A percentile compares a stretch with the other conserved stretches of the same genome.
Evolutionary conservation across 2,113 vertebrate genomes (phyloP).

Genomic region (Lophura nycthemera): DNA sequence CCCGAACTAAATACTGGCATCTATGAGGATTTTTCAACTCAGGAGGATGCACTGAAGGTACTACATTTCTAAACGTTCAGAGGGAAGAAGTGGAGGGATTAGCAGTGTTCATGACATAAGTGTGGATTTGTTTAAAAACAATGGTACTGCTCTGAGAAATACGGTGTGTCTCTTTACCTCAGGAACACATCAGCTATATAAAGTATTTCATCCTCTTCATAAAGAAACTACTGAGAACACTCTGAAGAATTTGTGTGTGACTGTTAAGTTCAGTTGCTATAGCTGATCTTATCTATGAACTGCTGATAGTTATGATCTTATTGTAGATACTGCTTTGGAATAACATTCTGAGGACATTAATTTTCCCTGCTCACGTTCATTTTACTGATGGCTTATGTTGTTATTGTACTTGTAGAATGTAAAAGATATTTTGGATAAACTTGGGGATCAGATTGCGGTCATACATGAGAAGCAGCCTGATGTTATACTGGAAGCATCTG

Average conservation of each 20-base stretch:
- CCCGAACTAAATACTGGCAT: slow-evolving; percentile 86
- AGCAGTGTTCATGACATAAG: background rate
- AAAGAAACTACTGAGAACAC: background rate
- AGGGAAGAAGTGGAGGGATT: background rate
- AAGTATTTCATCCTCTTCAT: background rate
- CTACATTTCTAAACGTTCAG: background rate
- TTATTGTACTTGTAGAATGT: slow-evolving; percentile 80
- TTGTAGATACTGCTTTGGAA: background rate
- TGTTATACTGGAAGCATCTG: slow-evolving; percentile 85
- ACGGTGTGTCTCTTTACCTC: background rate
- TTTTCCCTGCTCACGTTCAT: background rate
- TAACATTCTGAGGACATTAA: background rate
- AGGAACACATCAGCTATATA: background rate
- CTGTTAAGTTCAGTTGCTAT: background rate
- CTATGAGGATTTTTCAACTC: slow-evolving; percentile 90
- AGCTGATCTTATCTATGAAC: background rate
- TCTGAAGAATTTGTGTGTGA: background rate
- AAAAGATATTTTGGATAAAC: slow-evolving; percentile 88
- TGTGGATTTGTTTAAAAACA: background rate
- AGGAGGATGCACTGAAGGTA: slow-evolving; percentile 93
- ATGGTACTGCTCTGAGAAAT: background rate
- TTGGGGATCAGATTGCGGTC: slow-evolving; percentile 86
- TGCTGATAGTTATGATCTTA: background rate
- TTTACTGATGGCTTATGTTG: background rate
- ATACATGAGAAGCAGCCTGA: slow-evolving; percentile 92